Percentiles rank a stretch among this genome's conserved stretches.
Conservation (phyloP, 2,113 vertebrate species). For the Gracilinanus agilis region DNA sequence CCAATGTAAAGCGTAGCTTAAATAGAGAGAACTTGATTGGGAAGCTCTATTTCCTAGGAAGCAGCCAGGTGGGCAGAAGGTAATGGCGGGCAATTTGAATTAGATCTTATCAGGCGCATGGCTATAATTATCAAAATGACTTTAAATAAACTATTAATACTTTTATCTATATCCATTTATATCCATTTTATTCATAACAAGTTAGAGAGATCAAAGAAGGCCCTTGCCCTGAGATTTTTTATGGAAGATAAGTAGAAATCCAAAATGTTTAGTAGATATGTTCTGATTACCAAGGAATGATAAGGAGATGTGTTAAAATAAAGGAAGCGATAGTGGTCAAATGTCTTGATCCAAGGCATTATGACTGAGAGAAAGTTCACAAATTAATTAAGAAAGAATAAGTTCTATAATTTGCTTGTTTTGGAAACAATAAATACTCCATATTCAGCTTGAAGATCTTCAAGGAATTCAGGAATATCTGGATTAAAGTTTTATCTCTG, state of each 20-base stretch:
- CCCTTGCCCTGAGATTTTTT: constrained; percentile 20
- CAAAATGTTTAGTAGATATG: constrained; percentile 14
- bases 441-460: constrained; percentile 19
- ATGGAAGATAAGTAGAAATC: constrained; percentile 28
- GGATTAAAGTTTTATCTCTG: no score
- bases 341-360: constrained; percentile 53
- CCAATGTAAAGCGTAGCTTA: no score
- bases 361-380: constrained; percentile 18
- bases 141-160: no score
- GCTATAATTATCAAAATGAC: no score
- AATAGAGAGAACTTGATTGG: no score
- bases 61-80: no score
- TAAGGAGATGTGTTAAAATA: constrained; percentile 8
- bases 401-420: neutral
- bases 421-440: constrained; percentile 27
- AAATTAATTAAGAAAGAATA: constrained; percentile 45
- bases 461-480: no score
- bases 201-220: neutral
- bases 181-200: no score
- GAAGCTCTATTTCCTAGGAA: no score
- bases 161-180: no score
- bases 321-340: constrained; percentile 33
- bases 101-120: no score
- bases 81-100: no score
- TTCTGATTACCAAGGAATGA: neutral